phyloP scores from a whole-genome alignment of 2,888 invertebrate species.

The Omphaloscelis lunosa region DNA sequence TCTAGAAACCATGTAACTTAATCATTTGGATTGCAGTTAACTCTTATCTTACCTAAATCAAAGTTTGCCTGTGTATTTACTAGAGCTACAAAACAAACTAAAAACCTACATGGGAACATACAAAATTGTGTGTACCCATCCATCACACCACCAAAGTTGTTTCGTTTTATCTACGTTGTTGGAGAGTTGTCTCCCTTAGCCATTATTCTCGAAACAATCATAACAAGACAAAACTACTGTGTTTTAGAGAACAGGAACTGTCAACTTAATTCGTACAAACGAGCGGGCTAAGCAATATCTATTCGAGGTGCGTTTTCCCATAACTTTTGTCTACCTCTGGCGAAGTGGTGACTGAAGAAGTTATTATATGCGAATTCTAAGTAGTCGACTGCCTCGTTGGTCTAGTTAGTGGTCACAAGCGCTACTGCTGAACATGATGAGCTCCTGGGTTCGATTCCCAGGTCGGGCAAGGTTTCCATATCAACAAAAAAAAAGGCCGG shows the following conservation, averaged over 20 bases:
- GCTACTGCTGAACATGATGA: no score
- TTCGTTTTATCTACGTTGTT: slow-evolving; percentile 48
- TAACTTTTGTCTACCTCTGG: slow-evolving; percentile 26
- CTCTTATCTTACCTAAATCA: neutral
- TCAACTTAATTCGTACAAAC: slow-evolving; percentile 77
- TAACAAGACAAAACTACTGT: slow-evolving; percentile 70
- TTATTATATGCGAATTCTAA: neutral
- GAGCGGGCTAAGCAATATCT: slow-evolving; percentile 62
- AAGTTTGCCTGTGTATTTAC: neutral
- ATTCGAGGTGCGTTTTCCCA: slow-evolving; percentile 40
- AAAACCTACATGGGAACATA: slow-evolving; percentile 1
- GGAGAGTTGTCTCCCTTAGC: slow-evolving; percentile 42
- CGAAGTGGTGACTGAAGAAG: neutral
- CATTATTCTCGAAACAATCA: slow-evolving; percentile 71
- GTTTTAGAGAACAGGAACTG: slow-evolving; percentile 72
- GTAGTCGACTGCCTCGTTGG: no score
- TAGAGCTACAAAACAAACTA: neutral
- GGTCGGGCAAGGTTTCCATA: no score
- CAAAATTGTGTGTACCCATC: slow-evolving; percentile 59
- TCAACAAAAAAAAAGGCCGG: no score
- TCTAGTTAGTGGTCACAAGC: no score
- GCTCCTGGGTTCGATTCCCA: no score
- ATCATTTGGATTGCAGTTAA: neutral
- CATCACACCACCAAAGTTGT: slow-evolving; percentile 58
- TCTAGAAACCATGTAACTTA: neutral